A percentile compares a stretch with the other conserved stretches of the same genome.
Evolutionary conservation across 2,113 vertebrate genomes (phyloP).

Genomic region (Typhlomys cinereus): DNA sequence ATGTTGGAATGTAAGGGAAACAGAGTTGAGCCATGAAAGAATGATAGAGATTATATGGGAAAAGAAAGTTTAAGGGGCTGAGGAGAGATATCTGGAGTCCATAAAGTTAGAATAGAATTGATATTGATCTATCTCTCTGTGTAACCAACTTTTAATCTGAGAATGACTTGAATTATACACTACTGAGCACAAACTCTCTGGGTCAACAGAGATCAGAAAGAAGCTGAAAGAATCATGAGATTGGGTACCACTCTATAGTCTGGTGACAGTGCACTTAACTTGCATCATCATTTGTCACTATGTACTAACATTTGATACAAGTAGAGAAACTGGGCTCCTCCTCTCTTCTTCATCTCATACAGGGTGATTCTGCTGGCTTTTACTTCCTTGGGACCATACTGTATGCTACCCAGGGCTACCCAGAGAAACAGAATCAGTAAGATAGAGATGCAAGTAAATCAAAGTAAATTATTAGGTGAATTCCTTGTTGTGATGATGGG

Average conservation of each 20-base stretch:
- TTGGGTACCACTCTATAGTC: background rate
- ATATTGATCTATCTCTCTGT: background rate
- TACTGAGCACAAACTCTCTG: background rate
- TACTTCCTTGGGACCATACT: background rate
- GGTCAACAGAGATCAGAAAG: background rate
- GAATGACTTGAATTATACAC: background rate
- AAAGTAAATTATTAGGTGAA: background rate
- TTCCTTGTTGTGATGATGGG: background rate
- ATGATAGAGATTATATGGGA: background rate
- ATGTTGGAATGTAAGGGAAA: background rate
- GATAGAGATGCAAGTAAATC: too few species aligned
- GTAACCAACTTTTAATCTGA: background rate
- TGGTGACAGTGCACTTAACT: background rate
- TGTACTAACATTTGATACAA: background rate
- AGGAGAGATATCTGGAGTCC: background rate
- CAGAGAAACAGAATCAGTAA: background rate
- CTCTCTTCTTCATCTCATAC: background rate
- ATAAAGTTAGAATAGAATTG: background rate
- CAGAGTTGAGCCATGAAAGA: background rate
- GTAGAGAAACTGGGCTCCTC: background rate
- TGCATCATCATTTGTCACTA: background rate
- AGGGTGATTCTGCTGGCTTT: background rate
- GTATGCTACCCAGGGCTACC: background rate
- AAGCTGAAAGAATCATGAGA: accelerated
- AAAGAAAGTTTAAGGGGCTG: too few species aligned